These are phyloP conservation scores for Tribolium castaneum DNA, from an alignment of 1,140 invertebrate species.

Conservation along the genomic window DNA sequence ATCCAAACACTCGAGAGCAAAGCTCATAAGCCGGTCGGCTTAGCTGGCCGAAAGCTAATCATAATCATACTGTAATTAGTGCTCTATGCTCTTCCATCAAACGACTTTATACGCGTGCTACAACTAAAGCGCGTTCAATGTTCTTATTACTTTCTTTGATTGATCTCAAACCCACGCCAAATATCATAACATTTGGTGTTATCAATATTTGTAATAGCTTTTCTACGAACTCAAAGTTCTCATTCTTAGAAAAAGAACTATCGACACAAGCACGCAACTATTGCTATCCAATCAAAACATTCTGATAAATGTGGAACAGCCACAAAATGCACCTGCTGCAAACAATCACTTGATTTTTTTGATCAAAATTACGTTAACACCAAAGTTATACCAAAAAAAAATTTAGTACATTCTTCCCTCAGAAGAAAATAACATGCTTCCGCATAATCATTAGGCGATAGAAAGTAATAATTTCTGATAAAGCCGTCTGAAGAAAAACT, in stretches of 20 bases:
- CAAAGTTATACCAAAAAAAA: too few relatives aligned
- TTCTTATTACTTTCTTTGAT: background rate
- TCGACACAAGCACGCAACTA: constrained; percentile 25
- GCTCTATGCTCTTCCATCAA: constrained; percentile 40
- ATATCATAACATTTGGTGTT: constrained; percentile 37
- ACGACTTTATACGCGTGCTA: background rate
- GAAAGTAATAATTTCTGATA: too few relatives aligned
- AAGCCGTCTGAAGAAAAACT: too few relatives aligned
- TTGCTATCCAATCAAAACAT: constrained; percentile 18
- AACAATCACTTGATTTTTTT: too few relatives aligned
- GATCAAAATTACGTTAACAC: too few relatives aligned
- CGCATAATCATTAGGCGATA: too few relatives aligned
- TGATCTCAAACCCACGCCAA: constrained; percentile 8
- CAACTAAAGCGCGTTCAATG: background rate
- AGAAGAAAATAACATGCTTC: too few relatives aligned
- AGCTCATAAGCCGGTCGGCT: constrained; percentile 57
- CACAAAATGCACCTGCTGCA: background rate
- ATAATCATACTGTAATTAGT: constrained; percentile 61
- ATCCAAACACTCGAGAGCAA: constrained; percentile 57
- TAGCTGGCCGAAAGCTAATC: constrained; percentile 60
- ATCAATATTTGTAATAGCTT: constrained; percentile 40
- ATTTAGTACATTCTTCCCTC: too few relatives aligned
- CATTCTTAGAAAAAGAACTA: constrained; percentile 22
- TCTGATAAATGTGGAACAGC: background rate
- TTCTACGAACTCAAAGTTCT: constrained; percentile 18